These are phyloP conservation scores for Sorex araneus DNA, from an alignment of 2,113 vertebrate genomes.

Conservation along the genomic window DNA sequence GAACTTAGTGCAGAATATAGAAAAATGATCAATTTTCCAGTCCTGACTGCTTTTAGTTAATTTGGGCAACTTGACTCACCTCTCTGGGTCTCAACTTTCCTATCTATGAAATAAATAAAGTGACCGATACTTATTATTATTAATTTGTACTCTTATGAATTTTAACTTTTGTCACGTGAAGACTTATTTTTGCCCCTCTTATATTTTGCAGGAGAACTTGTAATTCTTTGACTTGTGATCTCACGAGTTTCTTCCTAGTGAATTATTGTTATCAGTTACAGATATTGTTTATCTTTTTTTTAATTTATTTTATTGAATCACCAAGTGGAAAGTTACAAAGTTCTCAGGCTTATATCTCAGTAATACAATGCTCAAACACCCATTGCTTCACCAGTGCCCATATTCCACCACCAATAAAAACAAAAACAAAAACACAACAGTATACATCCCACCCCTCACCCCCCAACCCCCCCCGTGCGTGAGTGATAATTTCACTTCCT, in stretches of 20 bases:
- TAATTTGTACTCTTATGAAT: background rate
- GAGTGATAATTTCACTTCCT: too few relatives aligned
- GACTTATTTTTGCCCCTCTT: conserved; percentile 43
- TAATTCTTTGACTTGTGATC: conserved; percentile 39
- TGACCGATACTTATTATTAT: background rate
- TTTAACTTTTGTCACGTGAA: conserved; percentile 49
- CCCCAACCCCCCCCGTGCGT: too few relatives aligned
- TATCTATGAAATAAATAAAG: background rate
- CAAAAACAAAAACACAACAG: too few relatives aligned
- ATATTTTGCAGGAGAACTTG: background rate
- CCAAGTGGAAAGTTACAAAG: too few relatives aligned
- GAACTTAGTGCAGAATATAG: conserved; percentile 26
- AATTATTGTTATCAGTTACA: conserved; percentile 9
- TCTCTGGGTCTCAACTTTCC: background rate
- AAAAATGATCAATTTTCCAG: background rate
- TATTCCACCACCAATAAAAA: too few relatives aligned
- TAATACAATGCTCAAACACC: too few relatives aligned
- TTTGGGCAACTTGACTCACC: background rate
- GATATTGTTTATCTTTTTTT: conserved; percentile 9
- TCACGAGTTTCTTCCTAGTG: background rate
- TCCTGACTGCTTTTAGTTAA: background rate
- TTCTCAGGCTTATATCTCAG: too few relatives aligned
- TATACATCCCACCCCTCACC: too few relatives aligned
- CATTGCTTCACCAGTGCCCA: too few relatives aligned
- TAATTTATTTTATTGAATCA: too few relatives aligned